Percentiles rank a stretch among this genome's conserved stretches.
phyloP scores from a whole-genome alignment of 2,113 vertebrate genomes.

The Synodontis membranacea region DNA sequence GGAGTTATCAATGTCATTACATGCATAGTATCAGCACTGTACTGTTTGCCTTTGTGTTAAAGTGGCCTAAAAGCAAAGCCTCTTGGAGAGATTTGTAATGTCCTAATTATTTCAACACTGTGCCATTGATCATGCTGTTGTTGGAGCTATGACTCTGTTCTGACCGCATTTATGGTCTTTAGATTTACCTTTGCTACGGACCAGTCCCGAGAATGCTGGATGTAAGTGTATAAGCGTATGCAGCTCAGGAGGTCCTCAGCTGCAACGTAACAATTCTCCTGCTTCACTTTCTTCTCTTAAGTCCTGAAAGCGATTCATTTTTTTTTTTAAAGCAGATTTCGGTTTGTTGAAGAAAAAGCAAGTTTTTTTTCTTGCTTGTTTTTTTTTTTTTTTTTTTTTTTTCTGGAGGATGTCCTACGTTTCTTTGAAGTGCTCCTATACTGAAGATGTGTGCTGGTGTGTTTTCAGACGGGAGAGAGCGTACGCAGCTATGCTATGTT shows the following conservation, averaged over 20 bases:
- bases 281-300: background rate
- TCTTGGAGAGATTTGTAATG: background rate
- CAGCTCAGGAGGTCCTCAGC: constrained; percentile 30
- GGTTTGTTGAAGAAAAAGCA: background rate
- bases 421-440: background rate
- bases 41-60: background rate
- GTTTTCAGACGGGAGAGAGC: background rate
- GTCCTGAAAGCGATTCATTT: background rate
- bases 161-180: constrained; percentile 41
- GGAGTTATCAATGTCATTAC: background rate
- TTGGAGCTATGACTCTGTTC: constrained; percentile 6
- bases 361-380: background rate
- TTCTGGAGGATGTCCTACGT: constrained; percentile 4
- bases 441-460: background rate
- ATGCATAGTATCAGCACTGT: background rate
- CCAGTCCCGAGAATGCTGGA: constrained; percentile 58
- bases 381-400: constrained; percentile 36
- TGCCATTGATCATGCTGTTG: background rate
- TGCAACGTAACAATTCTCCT: constrained; percentile 41
- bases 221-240: constrained; percentile 64
- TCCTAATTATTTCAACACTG: background rate
- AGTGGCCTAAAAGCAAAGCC: background rate
- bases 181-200: constrained; percentile 60
- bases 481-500: background rate
- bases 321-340: background rate